These are phyloP conservation scores for Papilio polyxenes DNA, from an alignment of 1,140 invertebrate species.

Conservation along the genomic window DNA sequence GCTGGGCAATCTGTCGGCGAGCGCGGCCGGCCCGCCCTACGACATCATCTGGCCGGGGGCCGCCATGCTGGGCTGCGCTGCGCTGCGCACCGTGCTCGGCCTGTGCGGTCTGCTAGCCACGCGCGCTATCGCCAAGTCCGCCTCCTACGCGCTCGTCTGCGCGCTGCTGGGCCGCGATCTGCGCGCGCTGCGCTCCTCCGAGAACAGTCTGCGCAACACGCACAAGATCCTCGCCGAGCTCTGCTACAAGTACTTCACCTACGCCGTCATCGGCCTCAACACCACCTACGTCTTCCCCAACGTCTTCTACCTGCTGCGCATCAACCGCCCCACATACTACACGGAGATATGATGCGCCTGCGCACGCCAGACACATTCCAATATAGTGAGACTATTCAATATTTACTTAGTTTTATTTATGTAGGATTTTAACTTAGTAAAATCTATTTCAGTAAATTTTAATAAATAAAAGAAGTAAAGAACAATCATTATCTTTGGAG, in stretches of 20 bases:
- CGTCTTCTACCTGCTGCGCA: slow-evolving; percentile 87
- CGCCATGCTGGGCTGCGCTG: slow-evolving; percentile 83
- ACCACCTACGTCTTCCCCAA: slow-evolving; percentile 89
- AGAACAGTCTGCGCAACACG: slow-evolving; percentile 84
- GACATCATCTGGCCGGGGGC: slow-evolving; percentile 89
- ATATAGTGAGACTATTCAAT: too few relatives aligned
- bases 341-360: slow-evolving; percentile 87
- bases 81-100: slow-evolving; percentile 88
- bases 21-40: slow-evolving; percentile 84
- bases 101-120: slow-evolving; percentile 86
- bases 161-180: slow-evolving; percentile 85
- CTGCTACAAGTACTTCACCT: slow-evolving; percentile 90
- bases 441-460: not conserved
- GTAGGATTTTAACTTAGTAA: not conserved
- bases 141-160: slow-evolving; percentile 86
- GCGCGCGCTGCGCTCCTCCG: slow-evolving; percentile 82
- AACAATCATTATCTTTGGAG: too few relatives aligned
- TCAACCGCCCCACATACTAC: slow-evolving; percentile 91
- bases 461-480: not conserved
- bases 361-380: not conserved
- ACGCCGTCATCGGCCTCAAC: slow-evolving; percentile 88
- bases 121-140: slow-evolving; percentile 85
- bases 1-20: slow-evolving; percentile 84
- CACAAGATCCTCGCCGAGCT: slow-evolving; percentile 89
- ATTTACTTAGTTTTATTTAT: not conserved